Evolutionary conservation across 2,797 vertebrate genomes (phyloP).

Genomic region (Emydoidea blandingii): DNA sequence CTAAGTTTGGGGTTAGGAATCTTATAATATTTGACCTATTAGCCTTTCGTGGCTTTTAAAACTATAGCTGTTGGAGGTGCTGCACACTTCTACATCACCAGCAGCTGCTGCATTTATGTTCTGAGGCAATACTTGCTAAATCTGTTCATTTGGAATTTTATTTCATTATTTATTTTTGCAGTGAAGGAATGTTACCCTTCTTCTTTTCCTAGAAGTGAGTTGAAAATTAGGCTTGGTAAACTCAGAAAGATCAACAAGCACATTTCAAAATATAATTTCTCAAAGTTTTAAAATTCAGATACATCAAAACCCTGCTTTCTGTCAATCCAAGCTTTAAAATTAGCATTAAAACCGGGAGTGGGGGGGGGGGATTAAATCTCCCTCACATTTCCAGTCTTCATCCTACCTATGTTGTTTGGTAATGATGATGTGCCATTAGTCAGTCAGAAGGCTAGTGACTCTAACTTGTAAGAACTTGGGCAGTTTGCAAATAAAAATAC

Average conservation of each 20-base stretch:
- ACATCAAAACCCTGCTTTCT: background rate
- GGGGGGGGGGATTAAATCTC: too few relatives aligned
- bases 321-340: background rate
- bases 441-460: background rate
- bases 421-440: accelerated
- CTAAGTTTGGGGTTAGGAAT: accelerated
- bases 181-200: background rate
- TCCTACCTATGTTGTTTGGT: background rate
- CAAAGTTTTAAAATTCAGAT: background rate
- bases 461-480: background rate
- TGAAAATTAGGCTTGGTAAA: accelerated
- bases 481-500: background rate
- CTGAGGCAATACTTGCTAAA: background rate
- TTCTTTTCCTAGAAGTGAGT: background rate
- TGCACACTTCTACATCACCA: background rate
- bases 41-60: accelerated
- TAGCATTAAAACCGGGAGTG: too few relatives aligned
- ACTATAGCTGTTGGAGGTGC: background rate
- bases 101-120: background rate
- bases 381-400: accelerated
- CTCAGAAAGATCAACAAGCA: accelerated
- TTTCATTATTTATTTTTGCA: background rate
- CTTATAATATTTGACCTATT: accelerated
- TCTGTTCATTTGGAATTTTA: background rate
- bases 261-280: background rate